These are phyloP conservation scores for Eristalis arbustorum DNA, from an alignment of 2,888 invertebrate genomes.

Conservation along the genomic window DNA sequence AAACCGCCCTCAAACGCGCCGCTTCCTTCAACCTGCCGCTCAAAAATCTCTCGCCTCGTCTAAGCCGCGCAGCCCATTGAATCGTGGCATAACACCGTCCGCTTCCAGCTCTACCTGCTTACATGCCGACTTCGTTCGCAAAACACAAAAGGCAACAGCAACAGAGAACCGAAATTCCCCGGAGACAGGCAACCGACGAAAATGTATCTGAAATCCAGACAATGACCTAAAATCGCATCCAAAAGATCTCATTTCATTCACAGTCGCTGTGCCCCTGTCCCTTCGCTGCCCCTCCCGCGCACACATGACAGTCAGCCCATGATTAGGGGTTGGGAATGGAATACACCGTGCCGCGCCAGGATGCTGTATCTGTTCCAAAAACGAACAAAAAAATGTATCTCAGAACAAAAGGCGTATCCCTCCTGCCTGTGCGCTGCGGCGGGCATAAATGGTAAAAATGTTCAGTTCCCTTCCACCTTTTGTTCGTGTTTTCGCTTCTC, in stretches of 20 bases:
- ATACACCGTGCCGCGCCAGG: conserved; percentile 1
- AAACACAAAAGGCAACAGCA: not conserved
- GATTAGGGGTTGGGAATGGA: conserved; percentile 55
- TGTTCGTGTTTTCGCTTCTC: conserved; percentile 34
- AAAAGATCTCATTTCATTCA: conserved; percentile 35
- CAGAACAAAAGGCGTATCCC: conserved; percentile 52
- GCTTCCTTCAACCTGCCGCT: not conserved
- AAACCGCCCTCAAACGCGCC: not conserved
- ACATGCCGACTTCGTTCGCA: not conserved
- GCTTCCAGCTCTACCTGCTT: conserved; percentile 38
- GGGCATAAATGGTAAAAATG: conserved; percentile 49
- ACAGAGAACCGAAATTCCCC: conserved; percentile 34
- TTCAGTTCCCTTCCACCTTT: conserved; percentile 48
- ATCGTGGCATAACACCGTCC: not conserved
- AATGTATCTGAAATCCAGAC: conserved; percentile 57
- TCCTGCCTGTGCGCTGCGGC: conserved; percentile 5
- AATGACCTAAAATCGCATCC: conserved; percentile 58
- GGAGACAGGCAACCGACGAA: conserved; percentile 34
- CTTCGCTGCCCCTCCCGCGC: not conserved
- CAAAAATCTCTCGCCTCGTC: not conserved
- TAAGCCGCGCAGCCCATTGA: not conserved
- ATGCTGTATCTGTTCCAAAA: not conserved
- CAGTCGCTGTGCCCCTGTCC: not conserved
- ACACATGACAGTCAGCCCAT: conserved; percentile 4
- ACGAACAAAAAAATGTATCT: not conserved